Base-by-base conservation (phyloP, 2,888 invertebrate species). In the Odiellus spinosus region DNA sequence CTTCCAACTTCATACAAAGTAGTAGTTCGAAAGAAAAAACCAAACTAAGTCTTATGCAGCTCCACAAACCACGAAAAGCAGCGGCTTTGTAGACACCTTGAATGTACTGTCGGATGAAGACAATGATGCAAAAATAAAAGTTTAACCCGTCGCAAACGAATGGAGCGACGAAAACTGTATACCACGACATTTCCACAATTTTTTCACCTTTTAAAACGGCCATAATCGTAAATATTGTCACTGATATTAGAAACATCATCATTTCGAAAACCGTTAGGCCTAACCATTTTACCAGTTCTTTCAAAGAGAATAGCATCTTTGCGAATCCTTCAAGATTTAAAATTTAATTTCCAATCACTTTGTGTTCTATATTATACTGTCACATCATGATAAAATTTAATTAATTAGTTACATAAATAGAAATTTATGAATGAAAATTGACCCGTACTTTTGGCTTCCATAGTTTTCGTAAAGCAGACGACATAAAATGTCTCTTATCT, bases 241-340 rank as follows among this genome's bases (percentile, higher is more conserved):
- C 67, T 3, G 85, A 77, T 46, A 87, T 73, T 40, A 91, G 70
- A 64, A 90, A 86, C 52, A 90, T 76, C 78, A 88, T 84, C 64
- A 96, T 83, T 70, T 96, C 95, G 67, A 95, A 91, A 49, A 87
- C 79, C 15, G 95, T 91, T 44, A 95, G 73, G 55, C 93, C 91
- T 46, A 93, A 73, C 95, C 93, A 95, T 55, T 80, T 77, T 42
- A 87, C 85, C 49, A 95, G 73, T 68, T 95, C 93, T 56, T 80
- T 77, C 46, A 91, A 68, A 43, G 85, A 82, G 67, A 88, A 83
- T 65, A 86, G 82, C 85, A 86, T 86, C 5, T 26, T 26, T 26
- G 5, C 26, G 26, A 26, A 26, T 26, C 26, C n/a, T n/a, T n/a
- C n/a, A n/a, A n/a, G n/a, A n/a, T n/a, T n/a, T n/a, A n/a, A n/a